Evolutionary conservation across 2,888 invertebrate species (phyloP).

Genomic region (Lasioglossum leucozonium): DNA sequence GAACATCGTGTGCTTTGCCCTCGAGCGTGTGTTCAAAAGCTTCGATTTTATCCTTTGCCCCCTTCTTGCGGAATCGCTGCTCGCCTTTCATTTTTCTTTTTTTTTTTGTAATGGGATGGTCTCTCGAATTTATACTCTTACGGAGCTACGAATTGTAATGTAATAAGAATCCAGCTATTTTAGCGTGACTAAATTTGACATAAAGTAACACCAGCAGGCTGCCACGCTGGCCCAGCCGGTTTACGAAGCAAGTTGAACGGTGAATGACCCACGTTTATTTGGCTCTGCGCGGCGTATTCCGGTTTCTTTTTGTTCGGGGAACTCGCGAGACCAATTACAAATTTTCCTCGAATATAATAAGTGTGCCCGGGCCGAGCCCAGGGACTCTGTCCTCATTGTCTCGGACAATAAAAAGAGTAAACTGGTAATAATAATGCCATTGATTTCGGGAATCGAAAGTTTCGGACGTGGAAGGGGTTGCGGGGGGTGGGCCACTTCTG

Average conservation of each 20-base stretch:
- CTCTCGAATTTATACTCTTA: not conserved
- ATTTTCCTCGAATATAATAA: slow-evolving; percentile 58
- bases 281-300: not conserved
- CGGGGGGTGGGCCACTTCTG: slow-evolving; percentile 65
- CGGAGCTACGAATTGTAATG: too few relatives aligned
- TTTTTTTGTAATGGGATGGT: too few relatives aligned
- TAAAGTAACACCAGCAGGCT: not conserved
- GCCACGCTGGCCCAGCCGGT: not conserved
- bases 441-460: slow-evolving; percentile 73
- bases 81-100: not conserved
- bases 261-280: not conserved
- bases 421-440: slow-evolving; percentile 75
- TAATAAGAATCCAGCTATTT: too few relatives aligned
- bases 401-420: slow-evolving; percentile 66
- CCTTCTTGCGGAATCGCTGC: not conserved
- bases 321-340: slow-evolving; percentile 62
- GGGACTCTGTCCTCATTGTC: slow-evolving; percentile 52
- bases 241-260: not conserved
- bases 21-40: not conserved
- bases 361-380: slow-evolving; percentile 14
- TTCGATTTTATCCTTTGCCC: not conserved
- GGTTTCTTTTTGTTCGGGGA: slow-evolving; percentile 20
- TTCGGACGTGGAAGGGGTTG: slow-evolving; percentile 35
- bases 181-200: not conserved
- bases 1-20: not conserved